These are phyloP conservation scores for Trichacis sp. DNA, from an alignment of 2,888 invertebrate species.

Conservation along the genomic window DNA sequence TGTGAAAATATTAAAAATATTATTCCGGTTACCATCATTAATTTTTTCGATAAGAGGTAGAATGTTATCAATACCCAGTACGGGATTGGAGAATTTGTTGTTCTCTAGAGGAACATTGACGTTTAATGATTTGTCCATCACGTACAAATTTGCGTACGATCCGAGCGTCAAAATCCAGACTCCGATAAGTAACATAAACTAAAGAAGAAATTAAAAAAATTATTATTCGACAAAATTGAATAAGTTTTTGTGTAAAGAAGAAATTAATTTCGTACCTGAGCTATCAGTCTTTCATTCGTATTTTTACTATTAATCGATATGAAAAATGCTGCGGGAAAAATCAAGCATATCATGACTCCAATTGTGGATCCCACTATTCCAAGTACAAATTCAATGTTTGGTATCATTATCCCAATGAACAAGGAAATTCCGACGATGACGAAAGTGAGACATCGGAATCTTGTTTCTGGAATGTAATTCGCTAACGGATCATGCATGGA, in stretches of 20 bases:
- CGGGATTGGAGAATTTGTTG: conserved; percentile 54
- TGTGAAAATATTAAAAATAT: neutral
- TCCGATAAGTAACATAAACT: conserved; percentile 84
- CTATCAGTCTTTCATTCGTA: conserved; percentile 84
- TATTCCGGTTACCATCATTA: too few relatives aligned
- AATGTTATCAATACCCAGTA: conserved; percentile 53
- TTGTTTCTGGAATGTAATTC: conserved; percentile 84
- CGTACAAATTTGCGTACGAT: conserved; percentile 88
- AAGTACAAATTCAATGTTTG: conserved; percentile 93
- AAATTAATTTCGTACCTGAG: conserved; percentile 74
- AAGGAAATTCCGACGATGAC: conserved; percentile 83
- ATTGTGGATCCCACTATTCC: conserved; percentile 96
- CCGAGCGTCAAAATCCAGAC: conserved; percentile 90
- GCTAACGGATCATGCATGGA: conserved; percentile 76
- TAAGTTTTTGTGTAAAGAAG: too few relatives aligned
- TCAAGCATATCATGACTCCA: conserved; percentile 91
- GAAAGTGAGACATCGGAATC: conserved; percentile 87
- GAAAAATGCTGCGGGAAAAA: conserved; percentile 93
- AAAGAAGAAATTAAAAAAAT: too few relatives aligned
- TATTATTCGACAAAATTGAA: too few relatives aligned
- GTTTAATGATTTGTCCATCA: conserved; percentile 75
- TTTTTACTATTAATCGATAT: conserved; percentile 85
- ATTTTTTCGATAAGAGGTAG: conserved; percentile 33
- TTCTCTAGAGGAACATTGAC: conserved; percentile 53
- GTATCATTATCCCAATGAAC: conserved; percentile 85